Evolutionary conservation across 2,888 invertebrate species (phyloP), one percentile per base, ranked within the genome.

Genomic region (Drosophila peninsularis): DNA sequence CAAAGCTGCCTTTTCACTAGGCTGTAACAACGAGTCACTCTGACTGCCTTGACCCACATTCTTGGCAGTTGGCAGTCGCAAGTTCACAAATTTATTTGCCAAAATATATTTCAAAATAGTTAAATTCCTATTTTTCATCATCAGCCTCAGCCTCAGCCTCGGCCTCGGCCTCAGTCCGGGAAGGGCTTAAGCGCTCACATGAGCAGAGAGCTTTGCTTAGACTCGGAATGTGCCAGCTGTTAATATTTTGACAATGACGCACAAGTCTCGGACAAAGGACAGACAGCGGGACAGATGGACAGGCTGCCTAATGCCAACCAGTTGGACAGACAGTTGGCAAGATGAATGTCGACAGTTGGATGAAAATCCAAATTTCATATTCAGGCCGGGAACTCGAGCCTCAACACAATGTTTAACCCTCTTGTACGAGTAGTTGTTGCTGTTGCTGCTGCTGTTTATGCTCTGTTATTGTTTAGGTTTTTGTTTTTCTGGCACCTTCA

Each of bases 191-290:
- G 71, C 32, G 62, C 83, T 86, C 83, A 76, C 69, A 86, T 68
- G 77, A 53, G 50, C 47, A 37, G 37, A 53, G 41, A 32, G 52
- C 54, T 62, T 44, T 56, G 57, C 45, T 39, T 56, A 55, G 62
- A 60, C 65, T 78, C 66, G 81, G 79, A 82, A 73, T 89, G 82
- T 81, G 85, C 76, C 84, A 84, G 89, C 82, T 84, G 88, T 84
- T 84, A 88, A 84, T 89, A 88, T 84, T 84, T 84, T 81, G 89
- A 84, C 88, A 87, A 84, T 89, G 88, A 84, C 76, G 88, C 89
- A 84, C 72, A 80, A 88, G 88, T 87, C 75, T 74, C 56, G 71
- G 78, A 85, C 81, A 69, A 56, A 64, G 61, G 71, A 72, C 72
- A 54, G 44, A 27, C 24, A 41, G 11, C 10, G 10, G 62, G 50